Percentiles rank a stretch among this genome's conserved stretches.
Conservation (phyloP, 2,113 vertebrate genomes). For the Tachysurus vachellii region DNA sequence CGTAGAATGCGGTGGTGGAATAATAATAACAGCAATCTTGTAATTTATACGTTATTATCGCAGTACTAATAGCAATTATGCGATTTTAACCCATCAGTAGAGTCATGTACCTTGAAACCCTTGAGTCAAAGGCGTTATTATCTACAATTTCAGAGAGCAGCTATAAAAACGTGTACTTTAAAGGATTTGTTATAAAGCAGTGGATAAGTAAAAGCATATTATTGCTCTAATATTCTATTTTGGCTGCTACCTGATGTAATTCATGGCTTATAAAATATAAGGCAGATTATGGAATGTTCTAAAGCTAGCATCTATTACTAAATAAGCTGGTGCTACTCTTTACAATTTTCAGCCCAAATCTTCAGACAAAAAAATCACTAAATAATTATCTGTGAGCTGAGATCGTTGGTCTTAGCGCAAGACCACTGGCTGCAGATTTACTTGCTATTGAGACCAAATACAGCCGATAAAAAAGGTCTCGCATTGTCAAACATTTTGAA, state of each 20-base stretch:
- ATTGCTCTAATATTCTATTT: not conserved
- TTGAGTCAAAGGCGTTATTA: slow-evolving; percentile 10
- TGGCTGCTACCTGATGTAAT: not conserved
- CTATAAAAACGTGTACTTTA: not conserved
- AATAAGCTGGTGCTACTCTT: not conserved
- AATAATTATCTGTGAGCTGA: not conserved
- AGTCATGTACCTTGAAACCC: not conserved
- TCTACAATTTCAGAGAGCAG: not conserved
- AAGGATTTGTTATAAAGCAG: not conserved
- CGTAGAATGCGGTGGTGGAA: not conserved
- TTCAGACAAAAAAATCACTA: not conserved
- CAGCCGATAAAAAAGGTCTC: not conserved
- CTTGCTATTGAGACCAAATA: not conserved
- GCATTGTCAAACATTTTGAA: not conserved
- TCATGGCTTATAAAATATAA: not conserved
- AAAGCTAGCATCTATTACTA: not conserved
- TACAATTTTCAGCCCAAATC: not conserved
- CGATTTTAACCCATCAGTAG: slow-evolving; percentile 6
- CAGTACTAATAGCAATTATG: slow-evolving; percentile 21
- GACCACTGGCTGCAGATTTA: not conserved
- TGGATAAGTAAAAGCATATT: slow-evolving; percentile 5
- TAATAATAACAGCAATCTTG: slow-evolving; percentile 14
- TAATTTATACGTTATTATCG: not conserved
- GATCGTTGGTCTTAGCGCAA: not conserved
- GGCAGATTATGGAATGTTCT: slow-evolving; percentile 15